Base-by-base conservation (phyloP, 2,888 invertebrate genomes). In the Sisyra terminalis region DNA sequence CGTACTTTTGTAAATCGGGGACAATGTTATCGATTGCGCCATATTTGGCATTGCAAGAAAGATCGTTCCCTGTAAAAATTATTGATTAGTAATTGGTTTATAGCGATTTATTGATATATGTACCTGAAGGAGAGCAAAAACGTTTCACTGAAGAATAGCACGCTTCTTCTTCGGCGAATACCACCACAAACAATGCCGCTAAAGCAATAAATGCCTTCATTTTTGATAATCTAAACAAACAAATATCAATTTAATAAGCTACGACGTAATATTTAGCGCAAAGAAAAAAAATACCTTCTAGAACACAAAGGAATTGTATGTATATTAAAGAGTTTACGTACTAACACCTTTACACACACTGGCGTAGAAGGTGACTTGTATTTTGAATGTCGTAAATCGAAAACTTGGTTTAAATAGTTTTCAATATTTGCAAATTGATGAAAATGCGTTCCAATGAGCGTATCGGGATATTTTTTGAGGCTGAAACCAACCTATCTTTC, bases 271-370 rank as follows among this genome's bases (percentile, higher is more conserved):
- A 3, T 16, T 38, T 10, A 3, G 18, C 14, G 11, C 11, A 16
- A 38, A 10, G 3, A 15, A 8, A 18, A 16, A 18, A 10, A 7
- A 8, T 17, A 3, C 18, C 11, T 17, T 11, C 8, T 8, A 7
- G 8, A 11, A 6, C 10, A 38, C 38, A 38, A 38, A 38, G 18
- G 16, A 38, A 14, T 38, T 9, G 17, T 38, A 15, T 38, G 11
- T 38, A 24, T 24, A 24, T 24, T 24, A 24, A n/a, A n/a, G 24
- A 24, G 24, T 24, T 24, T 24, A 24, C 24, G 24, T 24, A 24
- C 24, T 24, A 55, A 67, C 65, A 75, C 84, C 85, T 85, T 86
- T 86, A 84, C 81, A 83, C 85, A 67, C 85, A 85, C 85, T 86
- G 85, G 84, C 70, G 78, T 71, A 86, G 85, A 86, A 86, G 85